Percentiles rank a stretch among this genome's conserved stretches.
These are phyloP conservation scores for Toxonevra muliebris DNA, from an alignment of 2,888 invertebrate genomes.

Conservation along the genomic window DNA sequence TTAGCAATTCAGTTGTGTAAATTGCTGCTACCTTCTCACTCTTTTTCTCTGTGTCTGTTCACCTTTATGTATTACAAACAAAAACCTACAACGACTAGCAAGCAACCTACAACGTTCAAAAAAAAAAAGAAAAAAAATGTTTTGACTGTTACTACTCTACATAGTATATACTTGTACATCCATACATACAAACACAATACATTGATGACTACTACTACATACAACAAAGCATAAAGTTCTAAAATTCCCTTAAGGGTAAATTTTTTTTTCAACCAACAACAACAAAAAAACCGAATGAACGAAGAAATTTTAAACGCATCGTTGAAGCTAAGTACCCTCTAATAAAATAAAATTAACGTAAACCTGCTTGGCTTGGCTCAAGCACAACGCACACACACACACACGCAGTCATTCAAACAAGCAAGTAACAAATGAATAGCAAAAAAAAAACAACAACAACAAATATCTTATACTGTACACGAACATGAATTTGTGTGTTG, in stretches of 20 bases:
- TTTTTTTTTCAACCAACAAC: neutral
- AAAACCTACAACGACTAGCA: too few species aligned
- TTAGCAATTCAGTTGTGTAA: neutral
- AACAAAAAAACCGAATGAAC: neutral
- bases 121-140: neutral
- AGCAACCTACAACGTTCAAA: too few species aligned
- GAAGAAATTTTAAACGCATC: constrained; percentile 26
- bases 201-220: neutral
- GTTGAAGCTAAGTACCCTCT: constrained; percentile 28
- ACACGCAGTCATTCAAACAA: neutral
- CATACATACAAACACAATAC: neutral
- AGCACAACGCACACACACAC: neutral
- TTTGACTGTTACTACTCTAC: neutral
- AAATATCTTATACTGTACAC: too few species aligned
- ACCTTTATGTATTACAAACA: too few species aligned
- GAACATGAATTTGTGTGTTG: too few species aligned
- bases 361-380: neutral
- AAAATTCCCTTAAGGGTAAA: too few species aligned
- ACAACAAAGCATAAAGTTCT: neutral
- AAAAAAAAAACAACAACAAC: too few species aligned
- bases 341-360: constrained; percentile 31
- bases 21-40: neutral
- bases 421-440: too few species aligned
- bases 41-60: too few species aligned
- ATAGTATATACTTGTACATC: neutral